Percentiles rank a stretch among this genome's conserved stretches.
phyloP scores from a whole-genome alignment of 1,140 invertebrate genomes.

The Eubasilissa regina region DNA sequence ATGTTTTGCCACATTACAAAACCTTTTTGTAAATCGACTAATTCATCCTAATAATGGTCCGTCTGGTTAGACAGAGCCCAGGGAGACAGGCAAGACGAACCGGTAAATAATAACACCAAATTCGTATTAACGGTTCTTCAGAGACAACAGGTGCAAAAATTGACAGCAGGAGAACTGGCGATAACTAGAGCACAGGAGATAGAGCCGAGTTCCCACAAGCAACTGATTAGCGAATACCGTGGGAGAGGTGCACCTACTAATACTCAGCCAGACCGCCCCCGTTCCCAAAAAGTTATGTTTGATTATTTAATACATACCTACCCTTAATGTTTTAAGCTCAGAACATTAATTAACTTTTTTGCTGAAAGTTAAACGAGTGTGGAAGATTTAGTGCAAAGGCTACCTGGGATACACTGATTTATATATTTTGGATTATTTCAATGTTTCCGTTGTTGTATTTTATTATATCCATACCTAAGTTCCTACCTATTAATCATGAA shows the following conservation, averaged over 20 bases:
- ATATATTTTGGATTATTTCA: conserved; percentile 4
- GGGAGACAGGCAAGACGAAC: conserved; percentile 38
- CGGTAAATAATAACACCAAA: conserved; percentile 49
- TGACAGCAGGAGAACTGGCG: conserved; percentile 52
- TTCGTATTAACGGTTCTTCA: conserved; percentile 46
- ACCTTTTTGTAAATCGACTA: conserved; percentile 9
- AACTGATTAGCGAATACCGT: conserved; percentile 36
- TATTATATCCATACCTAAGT: background rate
- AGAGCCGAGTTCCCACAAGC: conserved; percentile 33
- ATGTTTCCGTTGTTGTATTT: background rate
- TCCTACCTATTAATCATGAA: conserved; percentile 12
- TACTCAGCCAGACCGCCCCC: conserved; percentile 16
- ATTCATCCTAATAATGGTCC: conserved; percentile 41
- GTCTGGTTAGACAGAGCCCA: conserved; percentile 39
- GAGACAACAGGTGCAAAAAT: conserved; percentile 50
- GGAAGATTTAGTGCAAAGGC: conserved; percentile 35
- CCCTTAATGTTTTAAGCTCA: conserved; percentile 35
- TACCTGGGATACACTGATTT: conserved; percentile 13
- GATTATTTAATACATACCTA: conserved; percentile 26
- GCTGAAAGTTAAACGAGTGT: conserved; percentile 26
- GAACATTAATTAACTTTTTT: conserved; percentile 45
- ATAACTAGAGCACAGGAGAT: conserved; percentile 31
- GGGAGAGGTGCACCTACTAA: conserved; percentile 9
- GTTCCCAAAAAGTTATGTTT: conserved; percentile 22
- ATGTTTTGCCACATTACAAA: background rate